Conservation (phyloP, 2,888 invertebrate genomes). For the Lithophane socia region DNA sequence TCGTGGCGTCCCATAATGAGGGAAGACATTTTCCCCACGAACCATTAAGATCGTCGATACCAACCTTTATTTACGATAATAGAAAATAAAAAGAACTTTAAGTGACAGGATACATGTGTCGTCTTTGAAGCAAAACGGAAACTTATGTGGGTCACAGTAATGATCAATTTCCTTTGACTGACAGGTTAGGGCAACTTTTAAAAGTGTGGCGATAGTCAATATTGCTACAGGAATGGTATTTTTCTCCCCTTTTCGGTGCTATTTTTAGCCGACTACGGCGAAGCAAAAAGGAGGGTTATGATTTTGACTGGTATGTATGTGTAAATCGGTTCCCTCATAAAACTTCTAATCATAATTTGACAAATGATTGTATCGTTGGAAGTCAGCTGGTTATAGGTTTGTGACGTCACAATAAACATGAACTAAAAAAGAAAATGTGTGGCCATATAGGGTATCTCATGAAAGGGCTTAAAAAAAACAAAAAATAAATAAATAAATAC, state of each 20-base stretch:
- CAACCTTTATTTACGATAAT: conserved; percentile 13
- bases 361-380: too few relatives aligned
- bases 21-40: conserved; percentile 1
- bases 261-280: background rate
- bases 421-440: too few relatives aligned
- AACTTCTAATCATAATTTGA: too few relatives aligned
- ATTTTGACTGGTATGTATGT: too few relatives aligned
- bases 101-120: conserved; percentile 20
- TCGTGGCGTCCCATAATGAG: background rate
- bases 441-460: too few relatives aligned
- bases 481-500: too few relatives aligned
- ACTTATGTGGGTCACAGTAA: conserved; percentile 36
- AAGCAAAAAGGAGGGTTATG: too few relatives aligned
- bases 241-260: background rate
- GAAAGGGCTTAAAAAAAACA: too few relatives aligned
- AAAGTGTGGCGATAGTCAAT: background rate
- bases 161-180: conserved; percentile 45
- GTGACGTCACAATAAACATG: too few relatives aligned
- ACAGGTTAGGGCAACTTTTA: background rate
- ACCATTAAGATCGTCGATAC: conserved; percentile 23
- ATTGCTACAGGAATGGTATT: background rate
- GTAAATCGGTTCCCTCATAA: too few relatives aligned
- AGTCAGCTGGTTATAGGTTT: too few relatives aligned
- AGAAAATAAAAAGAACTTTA: conserved; percentile 18
- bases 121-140: conserved; percentile 26